Percentiles rank a stretch among this genome's conserved stretches.
These are phyloP conservation scores for Aptenodytes patagonicus DNA, from an alignment of 2,113 vertebrate genomes.

Conservation along the genomic window DNA sequence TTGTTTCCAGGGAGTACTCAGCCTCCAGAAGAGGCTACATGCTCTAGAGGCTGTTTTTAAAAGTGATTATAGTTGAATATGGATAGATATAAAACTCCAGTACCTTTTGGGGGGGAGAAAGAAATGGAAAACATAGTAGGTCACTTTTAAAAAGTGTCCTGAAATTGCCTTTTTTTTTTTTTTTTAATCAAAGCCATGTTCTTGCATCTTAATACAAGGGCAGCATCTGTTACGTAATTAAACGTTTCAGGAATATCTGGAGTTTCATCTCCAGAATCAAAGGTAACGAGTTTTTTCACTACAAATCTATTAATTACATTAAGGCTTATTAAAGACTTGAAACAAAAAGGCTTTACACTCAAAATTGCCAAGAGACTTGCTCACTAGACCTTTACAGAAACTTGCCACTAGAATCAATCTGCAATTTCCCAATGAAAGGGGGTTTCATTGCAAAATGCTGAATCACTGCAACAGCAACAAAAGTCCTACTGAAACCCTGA, in stretches of 20 bases:
- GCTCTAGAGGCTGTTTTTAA: background rate
- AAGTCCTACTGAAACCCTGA: background rate
- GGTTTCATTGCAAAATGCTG: background rate
- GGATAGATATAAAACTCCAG: background rate
- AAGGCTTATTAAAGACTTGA: background rate
- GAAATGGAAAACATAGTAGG: background rate
- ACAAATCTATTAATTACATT: constrained; percentile 11
- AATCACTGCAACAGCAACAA: background rate
- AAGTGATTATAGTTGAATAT: background rate
- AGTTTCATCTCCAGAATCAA: constrained; percentile 44
- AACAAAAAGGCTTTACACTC: background rate
- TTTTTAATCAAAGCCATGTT: background rate
- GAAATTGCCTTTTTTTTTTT: background rate
- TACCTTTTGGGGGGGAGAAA: background rate
- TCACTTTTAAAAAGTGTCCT: background rate
- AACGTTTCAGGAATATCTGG: background rate
- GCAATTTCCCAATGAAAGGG: background rate
- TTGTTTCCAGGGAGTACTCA: background rate
- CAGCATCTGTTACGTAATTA: background rate
- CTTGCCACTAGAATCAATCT: background rate
- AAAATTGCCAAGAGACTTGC: background rate
- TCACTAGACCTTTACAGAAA: background rate
- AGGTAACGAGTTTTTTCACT: background rate
- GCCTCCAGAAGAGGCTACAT: background rate
- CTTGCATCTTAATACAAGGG: background rate